phyloP scores from a whole-genome alignment of 2,888 invertebrate species.

The Spisula subtruncata region DNA sequence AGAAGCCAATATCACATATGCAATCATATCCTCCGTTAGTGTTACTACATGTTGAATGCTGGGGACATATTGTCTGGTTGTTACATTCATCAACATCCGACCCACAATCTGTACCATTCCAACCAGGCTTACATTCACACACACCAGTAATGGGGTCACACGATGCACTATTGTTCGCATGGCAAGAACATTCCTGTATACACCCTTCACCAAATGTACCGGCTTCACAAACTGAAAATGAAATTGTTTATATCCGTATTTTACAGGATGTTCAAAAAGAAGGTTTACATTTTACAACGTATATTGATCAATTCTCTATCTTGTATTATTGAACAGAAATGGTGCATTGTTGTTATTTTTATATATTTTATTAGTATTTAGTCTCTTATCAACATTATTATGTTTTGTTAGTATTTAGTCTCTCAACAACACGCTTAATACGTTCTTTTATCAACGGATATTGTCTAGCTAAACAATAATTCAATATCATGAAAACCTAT shows the following conservation, averaged over 20 bases:
- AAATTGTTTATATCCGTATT: neutral
- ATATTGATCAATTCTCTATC: too few species aligned
- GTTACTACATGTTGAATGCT: neutral
- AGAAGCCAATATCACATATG: neutral
- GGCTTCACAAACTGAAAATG: constrained; percentile 62
- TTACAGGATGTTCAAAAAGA: too few species aligned
- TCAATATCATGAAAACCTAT: too few species aligned
- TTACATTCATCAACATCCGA: constrained; percentile 69
- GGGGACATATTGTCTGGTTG: neutral
- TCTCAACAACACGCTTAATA: too few species aligned
- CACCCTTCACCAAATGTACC: constrained; percentile 74
- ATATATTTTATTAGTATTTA: too few species aligned
- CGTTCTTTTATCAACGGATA: too few species aligned
- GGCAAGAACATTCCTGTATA: constrained; percentile 64
- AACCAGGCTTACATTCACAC: constrained; percentile 84
- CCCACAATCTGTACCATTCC: constrained; percentile 85
- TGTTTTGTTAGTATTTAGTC: too few species aligned
- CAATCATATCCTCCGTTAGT: neutral
- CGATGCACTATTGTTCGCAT: constrained; percentile 49
- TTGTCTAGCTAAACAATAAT: too few species aligned
- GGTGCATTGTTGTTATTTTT: too few species aligned
- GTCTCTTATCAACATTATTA: too few species aligned
- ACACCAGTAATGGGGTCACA: constrained; percentile 87
- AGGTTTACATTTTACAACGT: too few species aligned
- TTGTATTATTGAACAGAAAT: too few species aligned